These are phyloP conservation scores for Hestina assimilis DNA, from an alignment of 1,140 invertebrate genomes.

Conservation along the genomic window DNA sequence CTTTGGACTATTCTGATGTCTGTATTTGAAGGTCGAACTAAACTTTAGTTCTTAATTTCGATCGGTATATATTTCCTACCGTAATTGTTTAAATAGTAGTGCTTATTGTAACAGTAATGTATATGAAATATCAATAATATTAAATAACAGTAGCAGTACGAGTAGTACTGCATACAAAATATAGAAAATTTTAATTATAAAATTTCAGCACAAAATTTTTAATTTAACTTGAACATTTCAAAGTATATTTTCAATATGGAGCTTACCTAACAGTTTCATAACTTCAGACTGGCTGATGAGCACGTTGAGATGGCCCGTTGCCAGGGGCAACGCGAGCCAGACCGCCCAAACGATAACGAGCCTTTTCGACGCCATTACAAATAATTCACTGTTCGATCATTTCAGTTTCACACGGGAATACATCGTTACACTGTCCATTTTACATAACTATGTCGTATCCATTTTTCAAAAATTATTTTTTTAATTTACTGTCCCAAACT, in stretches of 20 bases:
- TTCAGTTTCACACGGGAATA: slow-evolving; percentile 61
- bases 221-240: neutral
- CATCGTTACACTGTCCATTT: slow-evolving; percentile 48
- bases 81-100: too few relatives aligned
- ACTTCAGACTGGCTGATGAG: slow-evolving; percentile 88
- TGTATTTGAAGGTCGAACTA: too few relatives aligned
- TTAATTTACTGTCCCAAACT: slow-evolving; percentile 3
- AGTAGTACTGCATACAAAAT: too few relatives aligned
- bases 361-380: slow-evolving; percentile 58
- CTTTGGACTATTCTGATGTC: too few relatives aligned
- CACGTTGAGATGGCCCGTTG: slow-evolving; percentile 83
- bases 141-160: too few relatives aligned
- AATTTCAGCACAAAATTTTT: too few relatives aligned
- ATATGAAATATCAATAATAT: too few relatives aligned
- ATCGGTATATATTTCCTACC: too few relatives aligned
- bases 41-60: too few relatives aligned
- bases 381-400: slow-evolving; percentile 53
- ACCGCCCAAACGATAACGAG: slow-evolving; percentile 62
- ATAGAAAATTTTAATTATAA: too few relatives aligned
- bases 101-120: too few relatives aligned
- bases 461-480: slow-evolving; percentile 27
- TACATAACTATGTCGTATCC: slow-evolving; percentile 48
- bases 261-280: slow-evolving; percentile 86
- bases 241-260: neutral
- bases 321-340: slow-evolving; percentile 69